Base-by-base conservation (phyloP, 2,888 invertebrate genomes). In the Sphaerophoria rueppellii region DNA sequence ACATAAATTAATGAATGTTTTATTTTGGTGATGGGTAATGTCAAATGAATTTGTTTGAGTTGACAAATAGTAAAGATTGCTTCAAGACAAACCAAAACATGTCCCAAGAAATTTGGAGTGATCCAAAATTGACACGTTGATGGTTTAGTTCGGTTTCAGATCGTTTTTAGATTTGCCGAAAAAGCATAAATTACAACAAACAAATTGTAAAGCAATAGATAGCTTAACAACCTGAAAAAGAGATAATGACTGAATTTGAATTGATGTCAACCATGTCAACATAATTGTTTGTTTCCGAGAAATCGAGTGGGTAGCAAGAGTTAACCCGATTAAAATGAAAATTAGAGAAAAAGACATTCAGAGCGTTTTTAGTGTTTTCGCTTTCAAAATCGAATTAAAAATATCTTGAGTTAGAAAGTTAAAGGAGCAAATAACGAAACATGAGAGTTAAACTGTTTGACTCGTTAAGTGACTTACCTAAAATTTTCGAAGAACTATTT, bases 41-140 rank as follows among this genome's bases (percentile, higher is more conserved):
- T 24, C 24, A 24, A 24, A 24, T n/a, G 12, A 32, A n/a, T n/a
- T 43, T 34, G 24, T 55, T 55, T 12, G 14, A 34, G 35, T n/a
- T 37, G 14, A 57, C 57, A 57, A 58, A 58, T 37, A 3, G 37
- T 35, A 58, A 37, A 58, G 16, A 58, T 58, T 58, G 37, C 58
- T 37, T 14, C 9, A 58, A 58, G 7, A 58, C 11, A 43, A 43
- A 43, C 2, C 43, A 43, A 9, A 43, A 43, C 14, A 55, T 2
- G 34, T 57, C 35, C 50, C 16, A 50, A 16, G 12, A 46, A 61
- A 32, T 46, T 7, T 46, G 32, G 43, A 46, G 24, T 46, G 46
- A 61, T 61, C 46, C 46, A 24, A 34, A 46, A 46, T 61, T 61
- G 61, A 61, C 58, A 58, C 12, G 58, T 58, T 58, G 37, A 58